Percentiles rank a stretch among this genome's conserved stretches.
Evolutionary conservation across 2,888 invertebrate species (phyloP).

Genomic region (Microctonus hyperodae): DNA sequence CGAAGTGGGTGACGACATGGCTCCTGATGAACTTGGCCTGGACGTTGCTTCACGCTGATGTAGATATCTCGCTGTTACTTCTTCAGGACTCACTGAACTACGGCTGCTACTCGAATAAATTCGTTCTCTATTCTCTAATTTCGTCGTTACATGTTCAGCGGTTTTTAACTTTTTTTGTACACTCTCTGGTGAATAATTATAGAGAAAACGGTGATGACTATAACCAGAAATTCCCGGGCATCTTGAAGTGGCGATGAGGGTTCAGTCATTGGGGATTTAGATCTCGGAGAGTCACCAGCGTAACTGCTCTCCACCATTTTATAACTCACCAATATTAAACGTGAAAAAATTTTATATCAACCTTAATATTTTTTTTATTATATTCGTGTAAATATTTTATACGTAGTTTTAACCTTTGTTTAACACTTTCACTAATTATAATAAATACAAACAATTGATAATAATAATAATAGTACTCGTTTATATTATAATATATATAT

Average conservation of each 20-base stretch:
- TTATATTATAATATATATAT: background rate
- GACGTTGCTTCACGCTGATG: constrained; percentile 41
- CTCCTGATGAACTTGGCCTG: constrained; percentile 60
- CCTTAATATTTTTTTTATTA: background rate
- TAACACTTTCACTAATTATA: background rate
- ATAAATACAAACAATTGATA: background rate
- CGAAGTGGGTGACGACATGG: constrained; percentile 68
- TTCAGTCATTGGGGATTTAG: constrained; percentile 61
- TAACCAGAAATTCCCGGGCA: constrained; percentile 51
- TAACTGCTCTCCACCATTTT: constrained; percentile 61
- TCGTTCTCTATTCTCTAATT: constrained; percentile 40
- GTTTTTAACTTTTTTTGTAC: constrained; percentile 46
- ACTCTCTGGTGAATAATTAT: constrained; percentile 52
- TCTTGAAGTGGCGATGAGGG: constrained; percentile 55
- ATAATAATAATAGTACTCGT: background rate
- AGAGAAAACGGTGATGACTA: constrained; percentile 49
- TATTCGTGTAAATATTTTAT: background rate
- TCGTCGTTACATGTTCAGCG: constrained; percentile 34
- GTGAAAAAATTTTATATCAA: background rate
- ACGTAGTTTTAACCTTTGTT: background rate
- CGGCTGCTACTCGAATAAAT: constrained; percentile 42
- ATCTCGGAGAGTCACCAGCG: constrained; percentile 57
- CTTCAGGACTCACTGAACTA: constrained; percentile 46
- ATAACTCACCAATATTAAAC: constrained; percentile 28
- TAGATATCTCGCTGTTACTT: constrained; percentile 39